These are phyloP conservation scores for Macrochelys suwanniensis DNA, from an alignment of 2,797 vertebrate species.

Conservation along the genomic window DNA sequence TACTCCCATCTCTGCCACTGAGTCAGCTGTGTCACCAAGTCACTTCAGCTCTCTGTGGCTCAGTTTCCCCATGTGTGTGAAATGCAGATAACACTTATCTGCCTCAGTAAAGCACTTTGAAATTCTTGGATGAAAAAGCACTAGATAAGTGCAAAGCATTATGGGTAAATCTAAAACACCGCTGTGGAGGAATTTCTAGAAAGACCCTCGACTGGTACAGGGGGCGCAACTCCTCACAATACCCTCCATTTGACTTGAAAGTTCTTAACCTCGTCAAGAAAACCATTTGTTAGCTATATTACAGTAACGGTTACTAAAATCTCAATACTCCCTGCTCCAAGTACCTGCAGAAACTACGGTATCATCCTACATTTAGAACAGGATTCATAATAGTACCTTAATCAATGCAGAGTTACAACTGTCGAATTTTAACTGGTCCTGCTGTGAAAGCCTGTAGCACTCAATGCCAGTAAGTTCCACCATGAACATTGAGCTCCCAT, in stretches of 20 bases:
- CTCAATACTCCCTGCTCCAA: background rate
- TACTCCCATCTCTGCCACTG: background rate
- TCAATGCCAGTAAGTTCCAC: background rate
- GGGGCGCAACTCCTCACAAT: background rate
- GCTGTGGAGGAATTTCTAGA: background rate
- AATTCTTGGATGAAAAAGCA: background rate
- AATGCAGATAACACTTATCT: background rate
- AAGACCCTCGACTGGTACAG: background rate
- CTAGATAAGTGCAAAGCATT: background rate
- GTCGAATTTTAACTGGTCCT: background rate
- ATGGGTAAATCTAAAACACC: accelerated
- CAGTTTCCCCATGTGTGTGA: background rate
- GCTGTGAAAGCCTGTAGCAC: background rate
- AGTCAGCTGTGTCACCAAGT: background rate
- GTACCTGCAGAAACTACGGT: background rate
- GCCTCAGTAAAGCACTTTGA: background rate
- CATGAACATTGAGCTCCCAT: background rate
- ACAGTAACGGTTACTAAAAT: background rate
- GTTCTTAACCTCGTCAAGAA: background rate
- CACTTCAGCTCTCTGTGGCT: background rate
- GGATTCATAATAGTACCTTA: background rate
- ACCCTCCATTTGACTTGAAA: background rate
- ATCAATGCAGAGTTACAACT: background rate
- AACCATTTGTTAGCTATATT: background rate
- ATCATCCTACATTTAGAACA: background rate